Evolutionary conservation across 2,797 vertebrate species (phyloP).

Genomic region (Schizopygopsis pylzovi): DNA sequence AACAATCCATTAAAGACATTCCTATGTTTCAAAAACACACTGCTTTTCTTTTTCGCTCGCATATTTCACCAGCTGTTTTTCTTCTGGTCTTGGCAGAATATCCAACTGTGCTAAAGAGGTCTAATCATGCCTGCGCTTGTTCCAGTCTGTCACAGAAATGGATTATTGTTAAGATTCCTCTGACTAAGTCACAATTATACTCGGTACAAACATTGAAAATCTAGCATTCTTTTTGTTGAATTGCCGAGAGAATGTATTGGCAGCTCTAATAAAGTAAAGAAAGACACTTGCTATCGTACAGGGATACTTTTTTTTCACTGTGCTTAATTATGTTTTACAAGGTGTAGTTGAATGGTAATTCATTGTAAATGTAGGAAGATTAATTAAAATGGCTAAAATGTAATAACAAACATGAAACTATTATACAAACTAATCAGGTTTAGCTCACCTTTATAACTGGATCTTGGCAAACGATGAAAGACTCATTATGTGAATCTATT

Average conservation of each 20-base stretch:
- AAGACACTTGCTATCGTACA: not conserved
- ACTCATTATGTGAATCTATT: not conserved
- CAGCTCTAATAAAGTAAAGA: not conserved
- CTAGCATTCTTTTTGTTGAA: conserved; percentile 13
- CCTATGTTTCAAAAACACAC: conserved; percentile 23
- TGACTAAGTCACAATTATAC: conserved; percentile 6
- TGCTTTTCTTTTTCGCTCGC: conserved; percentile 19
- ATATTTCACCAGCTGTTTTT: conserved; percentile 42
- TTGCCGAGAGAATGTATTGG: conserved; percentile 17
- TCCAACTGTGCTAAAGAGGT: conserved; percentile 22
- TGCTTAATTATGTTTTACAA: conserved; percentile 22
- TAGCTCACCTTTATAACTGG: not conserved
- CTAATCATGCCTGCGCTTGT: conserved; percentile 30
- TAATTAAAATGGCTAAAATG: conserved; percentile 5
- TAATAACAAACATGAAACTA: conserved; percentile 17
- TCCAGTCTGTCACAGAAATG: conserved; percentile 30
- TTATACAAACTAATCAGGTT: not conserved
- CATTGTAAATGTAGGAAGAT: conserved; percentile 7
- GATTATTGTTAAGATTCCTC: conserved; percentile 37
- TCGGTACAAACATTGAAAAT: conserved; percentile 5
- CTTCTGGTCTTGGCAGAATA: conserved; percentile 41
- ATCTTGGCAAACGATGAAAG: not conserved
- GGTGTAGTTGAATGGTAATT: not conserved
- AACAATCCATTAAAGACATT: conserved; percentile 51
- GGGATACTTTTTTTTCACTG: conserved; percentile 10